Conservation (phyloP, 2,888 invertebrate species). For the Nineta flava region DNA sequence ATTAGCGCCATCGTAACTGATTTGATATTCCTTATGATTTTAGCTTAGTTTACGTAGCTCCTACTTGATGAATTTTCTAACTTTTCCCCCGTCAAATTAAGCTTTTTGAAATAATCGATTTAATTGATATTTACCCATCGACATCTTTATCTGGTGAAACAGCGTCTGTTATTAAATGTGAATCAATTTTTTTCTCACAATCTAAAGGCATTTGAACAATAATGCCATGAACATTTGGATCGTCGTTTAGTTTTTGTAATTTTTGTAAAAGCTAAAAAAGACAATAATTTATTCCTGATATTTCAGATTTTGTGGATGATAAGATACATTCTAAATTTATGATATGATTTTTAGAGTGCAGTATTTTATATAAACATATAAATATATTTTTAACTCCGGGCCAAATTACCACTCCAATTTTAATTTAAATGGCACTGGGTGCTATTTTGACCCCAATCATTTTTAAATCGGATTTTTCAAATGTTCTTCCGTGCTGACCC, state of each 20-base stretch:
- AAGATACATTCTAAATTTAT: neutral
- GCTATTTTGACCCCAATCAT: too few species aligned
- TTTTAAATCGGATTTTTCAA: too few species aligned
- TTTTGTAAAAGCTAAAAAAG: conserved; percentile 44
- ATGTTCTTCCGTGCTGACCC: too few species aligned
- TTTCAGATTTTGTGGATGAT: neutral
- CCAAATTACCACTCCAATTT: too few species aligned
- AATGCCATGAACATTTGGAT: conserved; percentile 78
- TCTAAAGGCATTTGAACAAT: conserved; percentile 96
- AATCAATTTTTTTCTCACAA: conserved; percentile 63
- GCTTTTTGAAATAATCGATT: neutral
- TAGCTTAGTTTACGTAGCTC: too few species aligned
- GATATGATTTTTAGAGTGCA: neutral
- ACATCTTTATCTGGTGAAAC: conserved; percentile 88
- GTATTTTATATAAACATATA: too few species aligned
- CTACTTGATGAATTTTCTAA: neutral
- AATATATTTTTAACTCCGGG: too few species aligned
- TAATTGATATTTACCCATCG: conserved; percentile 55
- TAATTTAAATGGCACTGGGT: too few species aligned
- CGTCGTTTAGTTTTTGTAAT: conserved; percentile 62
- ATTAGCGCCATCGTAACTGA: neutral
- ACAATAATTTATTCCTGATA: neutral
- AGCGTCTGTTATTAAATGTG: conserved; percentile 71
- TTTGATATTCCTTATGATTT: neutral
- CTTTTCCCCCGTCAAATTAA: neutral